Evolutionary conservation across 2,888 invertebrate genomes (phyloP).

Genomic region (Lysandra coridon): DNA sequence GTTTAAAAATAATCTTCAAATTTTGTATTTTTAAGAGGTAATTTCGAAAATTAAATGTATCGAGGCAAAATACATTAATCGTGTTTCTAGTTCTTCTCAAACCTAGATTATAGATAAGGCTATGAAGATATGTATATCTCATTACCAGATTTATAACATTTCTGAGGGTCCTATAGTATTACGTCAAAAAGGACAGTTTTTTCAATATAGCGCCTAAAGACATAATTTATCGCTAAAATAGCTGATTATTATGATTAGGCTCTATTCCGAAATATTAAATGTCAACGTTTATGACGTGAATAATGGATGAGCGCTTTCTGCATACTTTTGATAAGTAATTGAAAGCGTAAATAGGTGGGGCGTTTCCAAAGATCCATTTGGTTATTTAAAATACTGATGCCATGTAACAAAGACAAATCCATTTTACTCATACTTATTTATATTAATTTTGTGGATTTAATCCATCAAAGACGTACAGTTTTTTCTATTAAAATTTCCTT

Average conservation of each 20-base stretch:
- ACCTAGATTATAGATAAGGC: too few species aligned
- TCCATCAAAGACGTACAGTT: not conserved
- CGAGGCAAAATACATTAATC: too few species aligned
- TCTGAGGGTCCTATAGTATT: too few species aligned
- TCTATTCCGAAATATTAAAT: constrained; percentile 5
- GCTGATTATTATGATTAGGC: not conserved
- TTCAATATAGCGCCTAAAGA: too few species aligned
- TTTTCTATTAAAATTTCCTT: not conserved
- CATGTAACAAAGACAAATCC: not conserved
- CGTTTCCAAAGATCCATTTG: not conserved
- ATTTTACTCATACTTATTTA: not conserved
- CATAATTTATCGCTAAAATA: not conserved
- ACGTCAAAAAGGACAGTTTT: too few species aligned
- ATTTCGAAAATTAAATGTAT: too few species aligned
- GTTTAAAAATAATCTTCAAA: too few species aligned
- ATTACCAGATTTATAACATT: too few species aligned
- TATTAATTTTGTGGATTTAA: not conserved
- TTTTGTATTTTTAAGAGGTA: too few species aligned
- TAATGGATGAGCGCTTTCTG: constrained; percentile 11
- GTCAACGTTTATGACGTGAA: not conserved
- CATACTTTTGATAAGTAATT: constrained; percentile 19
- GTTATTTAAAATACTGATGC: not conserved
- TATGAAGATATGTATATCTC: too few species aligned
- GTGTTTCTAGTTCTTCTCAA: too few species aligned
- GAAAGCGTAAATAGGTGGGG: not conserved